Percentiles rank a stretch among this genome's conserved stretches.
phyloP scores from a whole-genome alignment of 2,888 invertebrate genomes.

The Aproaerema taeniolella region DNA sequence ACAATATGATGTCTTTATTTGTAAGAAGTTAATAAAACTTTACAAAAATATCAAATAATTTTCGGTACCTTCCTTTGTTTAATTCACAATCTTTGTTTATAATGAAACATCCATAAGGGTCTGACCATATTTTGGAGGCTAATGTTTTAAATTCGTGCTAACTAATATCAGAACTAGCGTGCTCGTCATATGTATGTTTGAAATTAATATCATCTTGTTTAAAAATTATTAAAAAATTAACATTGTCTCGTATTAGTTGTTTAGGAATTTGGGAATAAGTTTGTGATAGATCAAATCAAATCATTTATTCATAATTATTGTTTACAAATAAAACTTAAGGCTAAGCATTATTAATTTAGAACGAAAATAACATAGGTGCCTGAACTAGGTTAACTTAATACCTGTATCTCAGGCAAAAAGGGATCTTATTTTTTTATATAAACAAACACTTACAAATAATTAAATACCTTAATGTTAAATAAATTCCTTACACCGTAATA shows the following conservation, averaged over 20 bases:
- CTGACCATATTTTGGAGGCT: constrained; percentile 8
- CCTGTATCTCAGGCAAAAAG: too few species aligned
- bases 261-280: constrained; percentile 31
- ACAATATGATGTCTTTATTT: too few species aligned
- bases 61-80: constrained; percentile 10
- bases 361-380: too few species aligned
- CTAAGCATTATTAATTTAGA: too few species aligned
- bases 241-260: constrained; percentile 28
- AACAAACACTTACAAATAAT: too few species aligned
- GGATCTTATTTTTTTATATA: too few species aligned
- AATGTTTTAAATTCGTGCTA: constrained; percentile 23
- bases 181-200: constrained; percentile 30
- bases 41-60: not conserved
- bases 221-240: constrained; percentile 24
- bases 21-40: not conserved
- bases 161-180: constrained; percentile 24
- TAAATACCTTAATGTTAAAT: too few species aligned
- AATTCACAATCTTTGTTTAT: constrained; percentile 22
- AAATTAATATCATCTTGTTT: too few species aligned
- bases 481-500: too few species aligned
- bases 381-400: too few species aligned
- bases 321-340: too few species aligned
- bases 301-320: too few species aligned
- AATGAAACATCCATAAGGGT: constrained; percentile 14
- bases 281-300: constrained; percentile 25